Evolutionary conservation across 2,113 vertebrate species (phyloP).

Genomic region (Sterna hirundo): DNA sequence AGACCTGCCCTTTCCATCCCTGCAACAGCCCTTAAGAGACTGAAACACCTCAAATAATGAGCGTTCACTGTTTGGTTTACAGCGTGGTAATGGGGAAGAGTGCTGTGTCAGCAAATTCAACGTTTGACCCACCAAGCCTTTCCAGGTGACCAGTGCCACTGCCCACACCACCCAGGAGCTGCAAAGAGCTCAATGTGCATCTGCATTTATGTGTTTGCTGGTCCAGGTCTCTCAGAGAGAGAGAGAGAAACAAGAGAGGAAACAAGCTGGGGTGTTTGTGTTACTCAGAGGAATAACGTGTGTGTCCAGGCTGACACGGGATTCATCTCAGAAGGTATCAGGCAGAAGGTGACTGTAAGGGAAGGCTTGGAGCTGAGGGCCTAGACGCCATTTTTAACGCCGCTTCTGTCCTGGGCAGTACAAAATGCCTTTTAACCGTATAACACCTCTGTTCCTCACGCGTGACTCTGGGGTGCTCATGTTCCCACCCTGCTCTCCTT

Average conservation of each 20-base stretch:
- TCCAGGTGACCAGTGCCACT: not conserved
- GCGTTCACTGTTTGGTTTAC: not conserved
- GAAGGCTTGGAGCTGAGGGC: not conserved
- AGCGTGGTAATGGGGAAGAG: not conserved
- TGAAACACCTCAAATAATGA: not conserved
- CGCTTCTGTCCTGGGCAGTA: not conserved
- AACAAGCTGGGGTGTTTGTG: not conserved
- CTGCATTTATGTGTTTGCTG: not conserved
- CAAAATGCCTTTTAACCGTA: not conserved
- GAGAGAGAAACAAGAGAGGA: not conserved
- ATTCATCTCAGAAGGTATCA: not conserved
- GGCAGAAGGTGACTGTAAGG: not conserved
- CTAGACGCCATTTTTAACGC: not conserved
- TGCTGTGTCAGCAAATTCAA: not conserved
- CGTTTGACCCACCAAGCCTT: not conserved
- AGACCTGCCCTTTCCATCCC: not conserved
- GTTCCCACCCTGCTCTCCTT: not conserved
- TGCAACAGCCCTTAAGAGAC: not conserved
- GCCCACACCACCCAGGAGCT: not conserved
- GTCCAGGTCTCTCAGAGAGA: not conserved
- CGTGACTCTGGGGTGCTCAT: not conserved
- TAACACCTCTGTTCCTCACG: too few species aligned
- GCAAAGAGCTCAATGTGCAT: not conserved
- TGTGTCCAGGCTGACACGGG: not conserved
- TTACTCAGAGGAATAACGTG: not conserved